A percentile compares a stretch with the other conserved stretches of the same genome.
phyloP scores from a whole-genome alignment of 2,888 invertebrate genomes.

The Clitarchus hookeri region DNA sequence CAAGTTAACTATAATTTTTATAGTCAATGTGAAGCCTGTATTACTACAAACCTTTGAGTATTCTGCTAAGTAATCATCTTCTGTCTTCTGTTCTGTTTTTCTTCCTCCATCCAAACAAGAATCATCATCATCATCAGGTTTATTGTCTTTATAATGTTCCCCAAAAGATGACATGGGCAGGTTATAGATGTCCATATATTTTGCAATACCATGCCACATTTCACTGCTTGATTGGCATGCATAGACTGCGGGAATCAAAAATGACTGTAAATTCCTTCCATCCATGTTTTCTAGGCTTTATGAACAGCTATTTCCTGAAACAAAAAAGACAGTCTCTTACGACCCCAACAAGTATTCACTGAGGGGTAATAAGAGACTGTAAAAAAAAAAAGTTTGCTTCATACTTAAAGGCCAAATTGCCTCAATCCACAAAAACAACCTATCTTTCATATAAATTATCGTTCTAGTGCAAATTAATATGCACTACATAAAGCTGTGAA shows the following conservation, averaged over 20 bases:
- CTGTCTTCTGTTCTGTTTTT: background rate
- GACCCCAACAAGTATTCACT: background rate
- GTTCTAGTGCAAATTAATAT: too few species aligned
- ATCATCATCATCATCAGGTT: background rate
- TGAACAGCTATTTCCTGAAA: slow-evolving; percentile 6
- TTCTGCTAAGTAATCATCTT: background rate
- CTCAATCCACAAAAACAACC: background rate
- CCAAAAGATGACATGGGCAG: background rate
- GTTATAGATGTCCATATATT: background rate
- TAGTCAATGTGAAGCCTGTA: background rate
- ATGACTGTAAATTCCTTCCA: background rate
- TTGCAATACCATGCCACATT: background rate
- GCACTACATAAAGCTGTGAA: too few species aligned
- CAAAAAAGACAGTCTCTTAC: background rate
- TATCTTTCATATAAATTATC: too few species aligned
- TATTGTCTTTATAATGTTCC: background rate
- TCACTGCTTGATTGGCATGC: background rate
- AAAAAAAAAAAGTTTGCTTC: background rate
- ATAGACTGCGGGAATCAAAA: background rate
- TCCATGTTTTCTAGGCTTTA: background rate
- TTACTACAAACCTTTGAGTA: slow-evolving; percentile 10
- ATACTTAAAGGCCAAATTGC: background rate
- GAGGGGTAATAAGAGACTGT: background rate
- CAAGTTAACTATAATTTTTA: background rate
- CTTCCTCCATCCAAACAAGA: background rate